A percentile compares a stretch with the other conserved stretches of the same genome.
Evolutionary conservation across 92 coral and sea anemone species (phyloP).

Genomic region (Nematostella vectensis): DNA sequence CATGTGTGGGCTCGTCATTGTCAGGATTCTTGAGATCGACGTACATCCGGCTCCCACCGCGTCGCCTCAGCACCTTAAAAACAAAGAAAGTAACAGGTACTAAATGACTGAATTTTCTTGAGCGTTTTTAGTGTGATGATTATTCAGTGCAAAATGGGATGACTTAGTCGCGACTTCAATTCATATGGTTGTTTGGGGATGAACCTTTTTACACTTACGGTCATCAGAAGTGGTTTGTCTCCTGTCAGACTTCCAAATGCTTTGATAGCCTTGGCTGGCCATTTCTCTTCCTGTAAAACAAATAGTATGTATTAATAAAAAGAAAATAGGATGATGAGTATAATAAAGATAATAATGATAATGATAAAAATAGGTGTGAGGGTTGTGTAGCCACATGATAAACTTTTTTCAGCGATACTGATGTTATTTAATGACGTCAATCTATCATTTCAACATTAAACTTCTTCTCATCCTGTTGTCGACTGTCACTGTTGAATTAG

Average conservation of each 20-base stretch:
- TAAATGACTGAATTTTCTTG: not conserved
- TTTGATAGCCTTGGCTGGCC: constrained; percentile 84
- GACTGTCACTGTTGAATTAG: no score
- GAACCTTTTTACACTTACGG: constrained; percentile 40
- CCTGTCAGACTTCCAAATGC: constrained; percentile 96
- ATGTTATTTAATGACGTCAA: no score
- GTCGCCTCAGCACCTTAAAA: constrained; percentile 10
- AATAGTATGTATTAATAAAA: not conserved
- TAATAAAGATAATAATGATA: not conserved
- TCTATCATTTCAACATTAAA: no score
- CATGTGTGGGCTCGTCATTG: constrained; percentile 80
- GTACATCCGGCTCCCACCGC: constrained; percentile 54
- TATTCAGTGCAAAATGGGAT: no score
- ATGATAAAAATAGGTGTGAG: no score
- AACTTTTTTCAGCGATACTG: no score
- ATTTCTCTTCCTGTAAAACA: constrained; percentile 58
- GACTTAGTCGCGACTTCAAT: no score
- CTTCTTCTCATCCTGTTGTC: no score
- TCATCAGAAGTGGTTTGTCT: constrained; percentile 81
- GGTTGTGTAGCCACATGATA: no score
- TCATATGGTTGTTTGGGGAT: no score
- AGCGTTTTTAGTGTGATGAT: not conserved
- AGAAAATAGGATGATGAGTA: not conserved
- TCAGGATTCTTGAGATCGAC: constrained; percentile 85
- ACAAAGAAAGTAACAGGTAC: not conserved